Conservation (phyloP, 1,140 invertebrate genomes). For the Bacillus rossius region DNA sequence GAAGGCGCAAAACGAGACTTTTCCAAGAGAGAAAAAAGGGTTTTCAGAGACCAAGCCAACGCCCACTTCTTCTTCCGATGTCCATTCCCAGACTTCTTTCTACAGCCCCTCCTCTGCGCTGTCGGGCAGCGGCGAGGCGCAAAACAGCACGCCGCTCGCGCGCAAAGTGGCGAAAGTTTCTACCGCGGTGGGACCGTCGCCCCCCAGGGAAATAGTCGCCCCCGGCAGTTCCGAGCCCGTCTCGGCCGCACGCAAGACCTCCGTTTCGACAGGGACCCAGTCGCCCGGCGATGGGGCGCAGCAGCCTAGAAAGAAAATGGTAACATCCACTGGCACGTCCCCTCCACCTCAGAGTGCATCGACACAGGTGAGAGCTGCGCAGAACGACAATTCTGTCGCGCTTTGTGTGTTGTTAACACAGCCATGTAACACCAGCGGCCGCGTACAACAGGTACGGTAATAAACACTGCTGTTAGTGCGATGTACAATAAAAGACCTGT, state of each 20-base stretch:
- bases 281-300: background rate
- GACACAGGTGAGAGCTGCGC: conserved; percentile 65
- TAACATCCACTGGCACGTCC: conserved; percentile 61
- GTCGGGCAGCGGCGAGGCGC: no score
- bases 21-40: no score
- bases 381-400: no score
- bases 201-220: conserved; percentile 30
- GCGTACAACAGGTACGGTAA: no score
- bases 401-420: no score
- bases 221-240: background rate
- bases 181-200: conserved; percentile 51
- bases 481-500: no score
- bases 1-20: background rate
- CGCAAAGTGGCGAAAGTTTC: conserved; percentile 39
- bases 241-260: background rate
- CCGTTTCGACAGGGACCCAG: background rate
- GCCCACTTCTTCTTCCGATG: conserved; percentile 6
- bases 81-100: conserved; percentile 10
- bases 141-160: background rate
- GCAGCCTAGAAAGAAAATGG: conserved; percentile 2
- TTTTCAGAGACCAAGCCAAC: conserved; percentile 8
- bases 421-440: no score
- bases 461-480: no score
- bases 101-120: no score
- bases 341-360: conserved; percentile 81